A percentile compares a stretch with the other conserved stretches of the same genome.
Evolutionary conservation across 2,797 vertebrate genomes (phyloP).

Genomic region (Trematomus bernacchii): DNA sequence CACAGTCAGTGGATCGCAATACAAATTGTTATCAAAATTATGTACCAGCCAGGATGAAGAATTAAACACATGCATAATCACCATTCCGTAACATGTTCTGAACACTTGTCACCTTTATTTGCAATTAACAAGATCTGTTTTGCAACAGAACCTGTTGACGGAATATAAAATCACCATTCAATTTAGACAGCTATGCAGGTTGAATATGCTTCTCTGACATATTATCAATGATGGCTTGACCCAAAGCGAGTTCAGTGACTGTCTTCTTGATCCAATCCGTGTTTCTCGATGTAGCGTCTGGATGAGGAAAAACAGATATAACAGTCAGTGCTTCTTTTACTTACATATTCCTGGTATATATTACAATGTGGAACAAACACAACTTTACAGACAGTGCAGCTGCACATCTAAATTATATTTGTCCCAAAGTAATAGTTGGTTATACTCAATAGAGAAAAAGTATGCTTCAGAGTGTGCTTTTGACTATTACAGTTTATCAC

Average conservation of each 20-base stretch:
- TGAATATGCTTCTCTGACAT: conserved; percentile 64
- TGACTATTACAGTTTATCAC: too few relatives aligned
- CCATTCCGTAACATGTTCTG: conserved; percentile 79
- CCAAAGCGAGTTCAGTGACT: conserved; percentile 71
- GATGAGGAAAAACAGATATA: conserved; percentile 27
- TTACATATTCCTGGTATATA: background rate
- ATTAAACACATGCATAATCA: conserved; percentile 87
- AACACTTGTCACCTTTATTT: conserved; percentile 57
- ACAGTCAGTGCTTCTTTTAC: background rate
- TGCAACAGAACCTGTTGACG: conserved; percentile 65
- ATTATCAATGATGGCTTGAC: conserved; percentile 65
- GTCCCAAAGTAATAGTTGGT: background rate
- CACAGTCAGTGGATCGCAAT: conserved; percentile 86
- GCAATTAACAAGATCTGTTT: conserved; percentile 65
- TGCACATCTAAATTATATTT: background rate
- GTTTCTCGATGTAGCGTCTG: conserved; percentile 87
- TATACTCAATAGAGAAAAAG: too few relatives aligned
- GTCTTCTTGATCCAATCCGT: conserved; percentile 81
- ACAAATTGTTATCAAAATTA: conserved; percentile 91
- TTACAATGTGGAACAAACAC: background rate
- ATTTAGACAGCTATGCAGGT: conserved; percentile 67
- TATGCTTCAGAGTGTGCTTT: too few relatives aligned
- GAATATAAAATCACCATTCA: conserved; percentile 75
- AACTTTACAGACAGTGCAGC: background rate
- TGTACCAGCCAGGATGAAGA: conserved; percentile 84